A percentile compares a stretch with the other conserved stretches of the same genome.
Evolutionary conservation across 2,113 vertebrate species (phyloP).

Genomic region (Delphinus delphis): DNA sequence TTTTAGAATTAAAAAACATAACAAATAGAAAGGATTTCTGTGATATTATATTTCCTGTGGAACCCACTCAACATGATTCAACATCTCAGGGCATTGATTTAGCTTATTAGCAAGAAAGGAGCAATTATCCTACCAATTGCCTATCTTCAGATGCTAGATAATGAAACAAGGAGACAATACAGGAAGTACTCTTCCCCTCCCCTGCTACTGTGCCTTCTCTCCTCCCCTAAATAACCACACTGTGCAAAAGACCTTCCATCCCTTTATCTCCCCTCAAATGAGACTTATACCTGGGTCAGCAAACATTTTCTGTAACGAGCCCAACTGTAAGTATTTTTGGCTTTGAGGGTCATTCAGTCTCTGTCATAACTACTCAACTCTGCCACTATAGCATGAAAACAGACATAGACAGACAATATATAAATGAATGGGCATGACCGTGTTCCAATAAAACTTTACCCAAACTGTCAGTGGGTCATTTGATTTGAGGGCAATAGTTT

Average conservation of each 20-base stretch:
- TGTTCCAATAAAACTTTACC: neutral
- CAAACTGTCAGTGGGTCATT: neutral
- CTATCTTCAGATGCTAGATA: neutral
- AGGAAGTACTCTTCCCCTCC: neutral
- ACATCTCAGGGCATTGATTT: neutral
- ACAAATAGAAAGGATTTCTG: neutral
- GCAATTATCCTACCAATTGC: neutral
- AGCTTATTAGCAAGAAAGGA: neutral
- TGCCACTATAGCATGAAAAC: neutral
- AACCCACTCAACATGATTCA: neutral
- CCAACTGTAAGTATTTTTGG: neutral
- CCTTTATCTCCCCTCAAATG: neutral
- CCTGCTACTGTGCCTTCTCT: neutral
- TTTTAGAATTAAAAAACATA: conserved; percentile 54
- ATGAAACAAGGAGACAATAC: neutral
- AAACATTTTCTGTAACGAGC: neutral
- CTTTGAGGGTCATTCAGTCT: neutral
- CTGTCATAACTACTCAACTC: neutral
- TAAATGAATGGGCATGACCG: neutral
- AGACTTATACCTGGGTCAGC: neutral
- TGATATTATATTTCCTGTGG: neutral
- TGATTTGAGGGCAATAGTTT: neutral
- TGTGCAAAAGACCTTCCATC: neutral
- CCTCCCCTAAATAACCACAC: neutral
- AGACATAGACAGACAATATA: neutral